Conservation (phyloP, 2,797 vertebrate genomes). For the Schizothorax lantsangensis region DNA sequence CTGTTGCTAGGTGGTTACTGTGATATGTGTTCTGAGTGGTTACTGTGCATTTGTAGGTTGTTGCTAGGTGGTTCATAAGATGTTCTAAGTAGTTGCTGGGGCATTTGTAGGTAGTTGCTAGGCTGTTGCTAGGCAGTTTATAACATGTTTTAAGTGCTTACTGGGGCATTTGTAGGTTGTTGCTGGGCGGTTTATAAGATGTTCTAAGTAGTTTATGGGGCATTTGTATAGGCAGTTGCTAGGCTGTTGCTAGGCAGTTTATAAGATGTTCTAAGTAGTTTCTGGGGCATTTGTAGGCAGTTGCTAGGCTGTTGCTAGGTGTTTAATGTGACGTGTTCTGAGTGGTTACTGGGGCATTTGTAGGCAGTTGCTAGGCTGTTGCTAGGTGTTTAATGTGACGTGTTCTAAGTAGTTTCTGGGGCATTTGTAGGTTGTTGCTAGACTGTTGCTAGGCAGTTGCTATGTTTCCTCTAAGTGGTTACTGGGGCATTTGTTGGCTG, state of each 20-base stretch:
- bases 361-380: too few relatives aligned
- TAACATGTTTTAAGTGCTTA: not conserved
- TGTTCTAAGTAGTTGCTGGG: not conserved
- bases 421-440: too few relatives aligned
- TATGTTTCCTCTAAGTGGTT: not conserved
- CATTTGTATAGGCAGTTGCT: not conserved
- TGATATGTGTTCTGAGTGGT: too few relatives aligned
- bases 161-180: not conserved
- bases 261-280: not conserved
- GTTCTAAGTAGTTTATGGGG: not conserved
- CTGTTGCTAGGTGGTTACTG: not conserved
- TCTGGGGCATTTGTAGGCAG: not conserved
- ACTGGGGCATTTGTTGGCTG: not conserved
- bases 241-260: not conserved
- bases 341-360: too few relatives aligned
- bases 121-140: not conserved
- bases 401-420: not conserved
- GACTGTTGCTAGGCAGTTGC: not conserved
- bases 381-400: too few relatives aligned
- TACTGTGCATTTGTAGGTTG: too few relatives aligned
- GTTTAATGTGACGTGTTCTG: too few relatives aligned
- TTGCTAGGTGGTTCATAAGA: not conserved
- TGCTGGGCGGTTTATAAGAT: not conserved
- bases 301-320: not conserved
- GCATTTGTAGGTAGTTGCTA: not conserved